These are phyloP conservation scores for Microtus richardsoni DNA, from an alignment of 2,113 vertebrate genomes.

Conservation along the genomic window DNA sequence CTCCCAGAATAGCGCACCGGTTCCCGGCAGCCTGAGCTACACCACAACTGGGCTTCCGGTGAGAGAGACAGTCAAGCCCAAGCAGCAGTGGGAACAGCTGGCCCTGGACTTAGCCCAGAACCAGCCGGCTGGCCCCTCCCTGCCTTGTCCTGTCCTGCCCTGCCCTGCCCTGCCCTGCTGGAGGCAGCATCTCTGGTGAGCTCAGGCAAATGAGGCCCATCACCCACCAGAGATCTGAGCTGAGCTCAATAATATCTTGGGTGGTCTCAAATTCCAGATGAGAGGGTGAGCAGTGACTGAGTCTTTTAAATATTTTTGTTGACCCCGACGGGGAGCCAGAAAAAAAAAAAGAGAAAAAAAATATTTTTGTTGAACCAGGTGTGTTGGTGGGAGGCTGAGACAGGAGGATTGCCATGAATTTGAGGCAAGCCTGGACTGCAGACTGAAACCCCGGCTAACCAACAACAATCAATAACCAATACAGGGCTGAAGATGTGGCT, in stretches of 20 bases:
- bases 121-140: slow-evolving; percentile 59
- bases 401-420: not conserved
- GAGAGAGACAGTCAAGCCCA: slow-evolving; percentile 5
- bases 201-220: not conserved
- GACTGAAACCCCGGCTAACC: not conserved
- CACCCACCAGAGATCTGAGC: not conserved
- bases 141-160: not conserved
- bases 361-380: not conserved
- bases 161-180: not conserved
- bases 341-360: too few relatives aligned
- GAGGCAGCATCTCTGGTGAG: not conserved
- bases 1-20: slow-evolving; percentile 74
- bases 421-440: not conserved
- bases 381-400: not conserved
- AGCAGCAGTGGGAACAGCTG: slow-evolving; percentile 36
- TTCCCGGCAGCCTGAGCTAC: slow-evolving; percentile 68
- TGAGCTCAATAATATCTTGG: not conserved
- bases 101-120: slow-evolving; percentile 22
- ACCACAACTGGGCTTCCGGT: slow-evolving; percentile 57
- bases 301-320: not conserved
- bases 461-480: not conserved
- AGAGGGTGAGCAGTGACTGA: not conserved
- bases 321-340: too few relatives aligned
- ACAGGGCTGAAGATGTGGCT: not conserved
- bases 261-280: not conserved